Percentiles rank a stretch among this genome's conserved stretches.
Evolutionary conservation across 2,888 invertebrate species (phyloP).

Genomic region (Kryphioiulus occultus): DNA sequence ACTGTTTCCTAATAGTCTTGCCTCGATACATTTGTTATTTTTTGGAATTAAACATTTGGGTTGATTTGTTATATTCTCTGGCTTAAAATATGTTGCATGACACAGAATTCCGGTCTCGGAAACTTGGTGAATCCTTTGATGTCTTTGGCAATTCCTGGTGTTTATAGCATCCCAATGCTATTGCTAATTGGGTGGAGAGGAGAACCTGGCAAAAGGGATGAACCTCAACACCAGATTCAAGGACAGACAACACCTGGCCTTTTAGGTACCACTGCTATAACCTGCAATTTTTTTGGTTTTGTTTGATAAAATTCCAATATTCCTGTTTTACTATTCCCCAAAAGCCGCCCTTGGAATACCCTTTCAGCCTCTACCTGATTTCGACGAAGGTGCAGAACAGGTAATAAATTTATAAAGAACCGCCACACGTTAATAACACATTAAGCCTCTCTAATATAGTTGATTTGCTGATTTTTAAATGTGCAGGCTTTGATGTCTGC

Average conservation of each 20-base stretch:
- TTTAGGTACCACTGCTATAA: constrained; percentile 58
- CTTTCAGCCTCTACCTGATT: constrained; percentile 62
- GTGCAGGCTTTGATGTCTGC: constrained; percentile 61
- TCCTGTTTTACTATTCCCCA: constrained; percentile 11
- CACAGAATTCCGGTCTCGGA: constrained; percentile 63
- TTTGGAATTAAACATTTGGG: no score
- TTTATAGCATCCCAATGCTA: constrained; percentile 64
- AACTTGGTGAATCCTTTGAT: constrained; percentile 64
- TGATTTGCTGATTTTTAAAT: constrained; percentile 39
- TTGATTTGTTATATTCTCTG: no score
- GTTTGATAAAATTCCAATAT: background rate
- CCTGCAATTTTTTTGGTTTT: background rate
- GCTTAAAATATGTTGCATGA: background rate
- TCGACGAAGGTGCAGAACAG: constrained; percentile 62
- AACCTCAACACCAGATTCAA: constrained; percentile 64
- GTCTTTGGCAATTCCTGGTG: constrained; percentile 63
- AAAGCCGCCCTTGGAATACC: constrained; percentile 60
- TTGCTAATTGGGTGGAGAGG: constrained; percentile 65
- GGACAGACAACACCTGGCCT: constrained; percentile 63
- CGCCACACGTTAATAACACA: background rate
- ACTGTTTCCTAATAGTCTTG: no score
- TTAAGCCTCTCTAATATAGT: background rate
- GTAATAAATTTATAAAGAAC: constrained; percentile 53
- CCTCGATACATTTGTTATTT: no score
- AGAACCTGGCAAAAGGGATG: constrained; percentile 64